Base-by-base conservation (phyloP, 2,888 invertebrate genomes). In the Ctenicera cuprea region DNA sequence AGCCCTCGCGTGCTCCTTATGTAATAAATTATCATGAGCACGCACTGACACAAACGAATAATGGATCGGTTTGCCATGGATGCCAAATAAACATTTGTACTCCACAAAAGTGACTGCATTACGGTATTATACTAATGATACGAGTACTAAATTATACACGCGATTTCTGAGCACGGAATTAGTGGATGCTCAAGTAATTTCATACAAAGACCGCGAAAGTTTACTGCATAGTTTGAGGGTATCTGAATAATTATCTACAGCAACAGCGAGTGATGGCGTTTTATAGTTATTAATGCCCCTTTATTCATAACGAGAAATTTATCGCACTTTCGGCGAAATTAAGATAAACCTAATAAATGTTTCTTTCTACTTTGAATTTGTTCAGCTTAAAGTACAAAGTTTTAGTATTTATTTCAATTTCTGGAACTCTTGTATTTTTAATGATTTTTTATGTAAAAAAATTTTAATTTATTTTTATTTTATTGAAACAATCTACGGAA, bases 31-130 rank as follows among this genome's bases (percentile, higher is more conserved):
- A 81, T 78, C 67, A 62, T 69, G 73, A 79, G 78, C 82, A 82
- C 82, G 82, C 82, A 82, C 80, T 78, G 80, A 79, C 80, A 80
- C 80, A 77, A 77, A 76, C 74, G 76, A 77, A 82, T 82, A 82
- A 83, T 82, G 82, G 79, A 83, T 83, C 81, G 82, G 80, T 81
- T 81, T 78, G 80, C 75, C 78, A 80, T 80, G 80, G 81, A 81
- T 81, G 82, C 81, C 82, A 83, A 82, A 82, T 81, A 80, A 80
- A 80, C 82, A 80, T 82, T 82, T 82, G 80, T 82, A 80, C 79
- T 70, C 62, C 37, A 68, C 61, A 59, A 59, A 68, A 67, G 57
- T 68, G 68, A 68, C 68, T 68, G 68, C 68, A 68, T 68, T 68
- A 68, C 61, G 20, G 68, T 50, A 68, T 68, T 68, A 61, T 68